Conservation (phyloP, 2,797 vertebrate species). For the Paratrypauchen microcephalus region DNA sequence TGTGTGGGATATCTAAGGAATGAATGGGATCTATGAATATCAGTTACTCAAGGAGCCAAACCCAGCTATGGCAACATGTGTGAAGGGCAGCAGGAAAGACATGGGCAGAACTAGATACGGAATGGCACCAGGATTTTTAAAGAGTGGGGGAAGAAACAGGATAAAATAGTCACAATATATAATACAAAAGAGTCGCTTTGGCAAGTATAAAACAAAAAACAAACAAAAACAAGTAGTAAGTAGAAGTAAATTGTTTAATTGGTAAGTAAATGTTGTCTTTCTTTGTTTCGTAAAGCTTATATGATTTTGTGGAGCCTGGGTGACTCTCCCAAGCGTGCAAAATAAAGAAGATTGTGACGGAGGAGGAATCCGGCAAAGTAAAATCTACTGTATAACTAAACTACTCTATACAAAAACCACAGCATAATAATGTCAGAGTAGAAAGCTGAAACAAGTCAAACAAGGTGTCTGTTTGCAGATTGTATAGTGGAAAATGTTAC, state of each 20-base stretch:
- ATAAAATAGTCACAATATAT: not conserved
- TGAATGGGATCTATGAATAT: constrained; percentile 57
- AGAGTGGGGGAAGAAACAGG: not conserved
- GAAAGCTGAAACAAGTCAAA: not conserved
- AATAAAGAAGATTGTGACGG: too few relatives aligned
- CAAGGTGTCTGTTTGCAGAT: too few relatives aligned
- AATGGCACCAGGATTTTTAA: not conserved
- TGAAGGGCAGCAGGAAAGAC: constrained; percentile 26
- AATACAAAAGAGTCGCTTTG: not conserved
- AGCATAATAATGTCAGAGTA: too few relatives aligned
- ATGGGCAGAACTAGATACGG: constrained; percentile 21
- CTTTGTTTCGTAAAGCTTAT: too few relatives aligned
- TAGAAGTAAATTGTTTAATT: not conserved
- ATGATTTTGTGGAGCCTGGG: too few relatives aligned
- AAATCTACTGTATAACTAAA: not conserved
- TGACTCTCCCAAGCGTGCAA: too few relatives aligned
- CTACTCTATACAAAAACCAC: not conserved
- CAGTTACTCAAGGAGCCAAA: constrained; percentile 45
- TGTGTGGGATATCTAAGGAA: constrained; percentile 49
- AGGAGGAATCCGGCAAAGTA: not conserved
- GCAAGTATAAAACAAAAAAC: not conserved
- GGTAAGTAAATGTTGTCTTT: not conserved
- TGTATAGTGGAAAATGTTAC: not conserved
- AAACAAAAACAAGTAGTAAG: not conserved
- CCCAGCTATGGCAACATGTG: constrained; percentile 39